A percentile compares a stretch with the other conserved stretches of the same genome.
Conservation (phyloP, 2,797 vertebrate species). For the Tamandua tetradactyla region DNA sequence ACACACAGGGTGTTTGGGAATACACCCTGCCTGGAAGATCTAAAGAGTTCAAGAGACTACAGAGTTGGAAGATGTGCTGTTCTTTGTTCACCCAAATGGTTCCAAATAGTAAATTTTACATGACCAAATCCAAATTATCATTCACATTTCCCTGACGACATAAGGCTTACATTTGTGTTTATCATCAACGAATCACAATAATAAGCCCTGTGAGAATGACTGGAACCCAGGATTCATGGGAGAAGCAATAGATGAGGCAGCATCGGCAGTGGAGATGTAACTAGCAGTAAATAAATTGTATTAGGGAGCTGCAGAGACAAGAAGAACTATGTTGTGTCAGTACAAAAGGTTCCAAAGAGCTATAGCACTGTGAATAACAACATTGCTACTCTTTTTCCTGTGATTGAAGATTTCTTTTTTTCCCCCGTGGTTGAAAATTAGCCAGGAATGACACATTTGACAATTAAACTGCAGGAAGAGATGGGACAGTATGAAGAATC, state of each 20-base stretch:
- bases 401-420: not conserved
- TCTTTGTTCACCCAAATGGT: not conserved
- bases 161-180: not conserved
- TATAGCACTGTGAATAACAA: too few relatives aligned
- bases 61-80: not conserved
- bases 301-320: too few relatives aligned
- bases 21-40: not conserved
- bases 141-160: not conserved
- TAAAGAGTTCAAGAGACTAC: not conserved
- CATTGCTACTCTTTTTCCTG: not conserved
- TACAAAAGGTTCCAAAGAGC: too few relatives aligned
- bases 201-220: not conserved
- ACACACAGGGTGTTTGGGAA: too few relatives aligned
- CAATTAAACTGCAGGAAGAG: not conserved
- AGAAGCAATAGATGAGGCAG: not conserved
- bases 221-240: not conserved
- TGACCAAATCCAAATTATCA: not conserved
- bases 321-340: too few relatives aligned
- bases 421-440: too few relatives aligned
- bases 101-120: not conserved
- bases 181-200: not conserved
- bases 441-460: not conserved
- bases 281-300: not conserved
- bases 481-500: not conserved
- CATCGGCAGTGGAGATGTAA: not conserved